Evolutionary conservation across 2,797 vertebrate genomes (phyloP).

Genomic region (Vipera latastei): DNA sequence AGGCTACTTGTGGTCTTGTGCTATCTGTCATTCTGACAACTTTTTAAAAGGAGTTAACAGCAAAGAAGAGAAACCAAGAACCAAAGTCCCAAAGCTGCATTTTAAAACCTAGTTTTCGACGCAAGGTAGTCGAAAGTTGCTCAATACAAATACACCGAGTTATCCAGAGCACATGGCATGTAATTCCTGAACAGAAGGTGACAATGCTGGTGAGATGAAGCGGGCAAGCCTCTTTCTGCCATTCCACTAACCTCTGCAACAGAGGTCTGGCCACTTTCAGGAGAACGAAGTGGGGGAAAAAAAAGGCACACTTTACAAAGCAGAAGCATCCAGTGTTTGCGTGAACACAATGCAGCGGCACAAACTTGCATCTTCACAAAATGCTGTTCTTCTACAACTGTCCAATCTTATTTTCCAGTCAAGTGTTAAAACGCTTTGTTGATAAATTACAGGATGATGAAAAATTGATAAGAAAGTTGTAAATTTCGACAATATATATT

Average conservation of each 20-base stretch:
- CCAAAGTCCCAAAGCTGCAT: constrained; percentile 32
- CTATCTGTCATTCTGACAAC: constrained; percentile 35
- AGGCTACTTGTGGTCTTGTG: constrained; percentile 43
- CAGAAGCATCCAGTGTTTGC: constrained; percentile 67
- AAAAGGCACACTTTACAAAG: constrained; percentile 60
- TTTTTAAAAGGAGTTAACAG: constrained; percentile 28
- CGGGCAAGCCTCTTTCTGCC: constrained; percentile 34
- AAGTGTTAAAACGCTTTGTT: constrained; percentile 32
- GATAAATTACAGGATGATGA: constrained; percentile 55
- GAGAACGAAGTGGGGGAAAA: constrained; percentile 18
- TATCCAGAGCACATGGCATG: constrained; percentile 34
- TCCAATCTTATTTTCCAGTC: constrained; percentile 43
- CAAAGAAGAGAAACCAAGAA: constrained; percentile 36
- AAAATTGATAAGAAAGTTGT: constrained; percentile 54
- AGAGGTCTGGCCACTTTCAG: constrained; percentile 43
- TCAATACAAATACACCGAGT: constrained; percentile 58
- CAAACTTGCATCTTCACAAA: constrained; percentile 48
- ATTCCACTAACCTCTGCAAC: constrained; percentile 46
- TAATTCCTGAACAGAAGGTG: constrained; percentile 41
- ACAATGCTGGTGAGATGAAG: constrained; percentile 45
- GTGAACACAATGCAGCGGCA: constrained; percentile 58
- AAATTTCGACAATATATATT: constrained; percentile 56
- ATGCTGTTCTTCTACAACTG: constrained; percentile 42
- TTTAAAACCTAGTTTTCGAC: constrained; percentile 42
- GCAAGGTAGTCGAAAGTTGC: constrained; percentile 53